Percentiles rank a stretch among this genome's conserved stretches.
Evolutionary conservation across 2,113 vertebrate genomes (phyloP).

Genomic region (Dasyornis broadbenti): DNA sequence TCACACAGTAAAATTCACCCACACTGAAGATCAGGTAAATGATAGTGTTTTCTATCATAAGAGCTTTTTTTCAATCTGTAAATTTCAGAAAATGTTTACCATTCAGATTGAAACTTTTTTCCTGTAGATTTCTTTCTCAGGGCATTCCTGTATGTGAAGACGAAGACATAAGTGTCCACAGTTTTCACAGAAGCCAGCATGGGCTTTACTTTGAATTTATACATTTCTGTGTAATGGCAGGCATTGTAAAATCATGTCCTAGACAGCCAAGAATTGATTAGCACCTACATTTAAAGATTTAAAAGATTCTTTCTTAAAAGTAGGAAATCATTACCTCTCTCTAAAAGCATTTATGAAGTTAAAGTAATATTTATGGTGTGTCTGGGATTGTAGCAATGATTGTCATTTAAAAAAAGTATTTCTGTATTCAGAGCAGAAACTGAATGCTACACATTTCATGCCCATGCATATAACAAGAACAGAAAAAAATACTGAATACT

Average conservation of each 20-base stretch:
- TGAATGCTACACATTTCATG: not conserved
- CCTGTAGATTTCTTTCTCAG: not conserved
- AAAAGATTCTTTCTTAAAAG: not conserved
- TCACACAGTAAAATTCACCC: not conserved
- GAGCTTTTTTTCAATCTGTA: not conserved
- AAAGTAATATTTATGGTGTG: not conserved
- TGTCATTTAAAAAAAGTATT: not conserved
- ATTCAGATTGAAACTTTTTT: not conserved
- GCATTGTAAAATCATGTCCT: not conserved
- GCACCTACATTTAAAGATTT: not conserved
- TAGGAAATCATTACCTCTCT: not conserved
- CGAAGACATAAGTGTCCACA: not conserved
- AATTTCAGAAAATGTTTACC: not conserved
- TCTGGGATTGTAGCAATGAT: not conserved
- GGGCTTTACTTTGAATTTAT: not conserved
- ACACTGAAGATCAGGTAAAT: not conserved
- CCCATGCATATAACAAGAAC: not conserved
- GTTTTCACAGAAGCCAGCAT: not conserved
- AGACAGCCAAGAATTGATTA: not conserved
- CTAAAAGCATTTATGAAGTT: not conserved
- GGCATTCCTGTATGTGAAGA: not conserved
- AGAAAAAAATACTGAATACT: not conserved
- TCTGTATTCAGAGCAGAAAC: not conserved
- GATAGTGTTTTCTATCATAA: not conserved
- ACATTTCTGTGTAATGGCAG: not conserved